phyloP scores from a whole-genome alignment of 2,113 vertebrate genomes.

The Proteles cristata region DNA sequence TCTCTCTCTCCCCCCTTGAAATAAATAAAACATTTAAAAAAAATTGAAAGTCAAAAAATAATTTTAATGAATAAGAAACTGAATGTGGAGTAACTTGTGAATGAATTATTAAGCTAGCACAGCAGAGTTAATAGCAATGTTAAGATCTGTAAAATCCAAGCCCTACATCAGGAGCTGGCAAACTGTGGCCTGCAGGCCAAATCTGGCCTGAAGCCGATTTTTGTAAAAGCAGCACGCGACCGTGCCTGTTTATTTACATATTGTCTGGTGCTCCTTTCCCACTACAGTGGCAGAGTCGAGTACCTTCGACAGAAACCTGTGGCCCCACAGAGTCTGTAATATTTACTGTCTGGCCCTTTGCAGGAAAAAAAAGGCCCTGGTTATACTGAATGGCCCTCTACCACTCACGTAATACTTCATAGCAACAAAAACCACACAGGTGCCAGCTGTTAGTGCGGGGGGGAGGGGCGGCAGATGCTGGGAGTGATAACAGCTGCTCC shows the following conservation, averaged over 20 bases:
- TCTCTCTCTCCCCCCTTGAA: too few species aligned
- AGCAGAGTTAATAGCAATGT: too few species aligned
- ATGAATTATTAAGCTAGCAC: neutral
- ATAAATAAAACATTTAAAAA: neutral
- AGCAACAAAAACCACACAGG: accelerated
- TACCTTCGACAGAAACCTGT: neutral
- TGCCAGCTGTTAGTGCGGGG: neutral
- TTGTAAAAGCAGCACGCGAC: neutral
- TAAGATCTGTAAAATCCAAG: neutral
- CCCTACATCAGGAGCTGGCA: neutral
- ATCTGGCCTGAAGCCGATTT: neutral
- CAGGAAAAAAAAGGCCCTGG: neutral
- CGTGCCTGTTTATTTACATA: accelerated
- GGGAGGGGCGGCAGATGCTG: neutral
- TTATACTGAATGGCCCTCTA: neutral
- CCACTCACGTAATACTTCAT: neutral
- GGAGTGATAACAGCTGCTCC: neutral
- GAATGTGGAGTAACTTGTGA: neutral
- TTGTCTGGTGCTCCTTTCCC: neutral
- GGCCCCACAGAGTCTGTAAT: neutral
- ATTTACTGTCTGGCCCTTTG: neutral
- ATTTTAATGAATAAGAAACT: neutral
- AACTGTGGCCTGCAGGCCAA: neutral
- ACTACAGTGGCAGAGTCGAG: neutral
- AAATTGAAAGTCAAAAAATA: neutral